phyloP scores from a whole-genome alignment of 1,140 invertebrate genomes.

The Brachionus rubens region DNA sequence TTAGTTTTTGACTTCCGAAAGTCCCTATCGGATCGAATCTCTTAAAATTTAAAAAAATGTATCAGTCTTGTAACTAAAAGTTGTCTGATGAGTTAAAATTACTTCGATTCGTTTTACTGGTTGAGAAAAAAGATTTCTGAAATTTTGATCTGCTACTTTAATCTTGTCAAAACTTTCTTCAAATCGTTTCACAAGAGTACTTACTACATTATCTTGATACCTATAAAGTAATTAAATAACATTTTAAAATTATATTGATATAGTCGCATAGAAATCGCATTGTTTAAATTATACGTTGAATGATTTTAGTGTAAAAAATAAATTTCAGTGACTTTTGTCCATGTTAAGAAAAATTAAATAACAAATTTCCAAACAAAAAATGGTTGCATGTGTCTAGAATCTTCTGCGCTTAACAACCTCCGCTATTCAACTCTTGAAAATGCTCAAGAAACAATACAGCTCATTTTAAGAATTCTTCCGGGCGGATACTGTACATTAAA shows the following conservation, averaged over 20 bases:
- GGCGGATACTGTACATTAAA: too few species aligned
- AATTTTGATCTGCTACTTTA: not conserved
- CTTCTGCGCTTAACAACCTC: too few species aligned
- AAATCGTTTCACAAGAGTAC: not conserved
- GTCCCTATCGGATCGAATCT: not conserved
- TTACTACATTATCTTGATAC: constrained; percentile 7
- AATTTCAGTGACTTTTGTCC: too few species aligned
- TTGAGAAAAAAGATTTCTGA: not conserved
- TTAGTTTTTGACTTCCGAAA: not conserved
- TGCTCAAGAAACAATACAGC: too few species aligned
- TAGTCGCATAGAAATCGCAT: not conserved
- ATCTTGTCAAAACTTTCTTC: not conserved
- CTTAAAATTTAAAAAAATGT: not conserved
- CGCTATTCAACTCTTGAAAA: too few species aligned
- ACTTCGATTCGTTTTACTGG: not conserved
- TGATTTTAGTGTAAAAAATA: not conserved
- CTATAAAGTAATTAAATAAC: not conserved
- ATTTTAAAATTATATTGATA: not conserved
- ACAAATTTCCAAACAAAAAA: too few species aligned
- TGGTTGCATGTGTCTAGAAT: too few species aligned
- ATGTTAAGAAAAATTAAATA: too few species aligned
- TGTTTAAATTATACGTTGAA: not conserved
- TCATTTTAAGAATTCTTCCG: too few species aligned
- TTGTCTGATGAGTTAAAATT: not conserved
- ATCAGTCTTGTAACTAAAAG: too few species aligned